These are phyloP conservation scores for Prunella himalayana DNA, from an alignment of 2,113 vertebrate genomes.

Conservation along the genomic window DNA sequence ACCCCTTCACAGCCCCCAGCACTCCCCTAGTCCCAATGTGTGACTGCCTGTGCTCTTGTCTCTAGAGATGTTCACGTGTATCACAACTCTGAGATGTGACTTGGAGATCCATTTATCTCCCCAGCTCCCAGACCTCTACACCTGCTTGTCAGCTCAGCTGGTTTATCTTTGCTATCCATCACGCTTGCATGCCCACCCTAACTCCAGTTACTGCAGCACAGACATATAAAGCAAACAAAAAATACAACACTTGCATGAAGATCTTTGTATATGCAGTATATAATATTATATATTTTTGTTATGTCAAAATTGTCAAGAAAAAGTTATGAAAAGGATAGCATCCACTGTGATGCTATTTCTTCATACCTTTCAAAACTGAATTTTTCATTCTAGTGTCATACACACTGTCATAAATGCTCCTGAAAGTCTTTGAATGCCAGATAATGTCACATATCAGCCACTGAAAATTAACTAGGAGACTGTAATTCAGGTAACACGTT, in stretches of 20 bases:
- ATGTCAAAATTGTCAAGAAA: not conserved
- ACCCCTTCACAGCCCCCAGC: rapidly evolving
- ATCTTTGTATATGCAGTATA: not conserved
- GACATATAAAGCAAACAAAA: not conserved
- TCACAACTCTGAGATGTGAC: not conserved
- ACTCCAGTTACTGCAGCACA: not conserved
- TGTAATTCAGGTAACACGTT: not conserved
- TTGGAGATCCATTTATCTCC: not conserved
- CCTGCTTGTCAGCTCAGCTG: not conserved
- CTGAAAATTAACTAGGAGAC: not conserved
- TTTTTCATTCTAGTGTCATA: not conserved
- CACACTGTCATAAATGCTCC: not conserved
- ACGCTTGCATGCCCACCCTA: not conserved
- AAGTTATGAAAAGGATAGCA: not conserved
- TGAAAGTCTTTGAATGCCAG: not conserved
- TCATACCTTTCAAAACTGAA: not conserved
- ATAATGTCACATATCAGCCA: not conserved
- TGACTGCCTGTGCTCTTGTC: not conserved
- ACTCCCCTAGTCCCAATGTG: rapidly evolving
- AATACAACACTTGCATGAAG: not conserved
- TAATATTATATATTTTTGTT: no score
- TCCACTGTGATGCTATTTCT: not conserved
- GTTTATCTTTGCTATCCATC: not conserved
- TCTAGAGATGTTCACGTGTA: rapidly evolving
- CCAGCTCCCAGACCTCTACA: not conserved